Evolutionary conservation across 2,888 invertebrate species (phyloP), one percentile per base, ranked within the genome.

Genomic region (Xestobium rufovillosum): DNA sequence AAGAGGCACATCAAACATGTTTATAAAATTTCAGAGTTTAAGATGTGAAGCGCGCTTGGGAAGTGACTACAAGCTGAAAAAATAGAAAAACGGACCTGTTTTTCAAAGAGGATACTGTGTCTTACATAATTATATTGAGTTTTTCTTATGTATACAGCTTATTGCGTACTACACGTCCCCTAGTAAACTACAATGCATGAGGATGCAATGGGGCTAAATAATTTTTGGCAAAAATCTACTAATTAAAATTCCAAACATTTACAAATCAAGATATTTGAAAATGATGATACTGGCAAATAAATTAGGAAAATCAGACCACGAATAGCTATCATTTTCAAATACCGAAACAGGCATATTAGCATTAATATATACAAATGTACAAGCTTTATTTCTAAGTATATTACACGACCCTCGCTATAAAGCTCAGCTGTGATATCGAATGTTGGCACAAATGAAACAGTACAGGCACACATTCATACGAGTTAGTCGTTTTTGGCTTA

Each of bases 151-250:
- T 49, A 41, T 50, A 53, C 53, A 56, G 52, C 52, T 60, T 60
- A 60, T 60, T 60, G 60, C 60, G 55, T 59, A 54, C 59, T 60
- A 60, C 60, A 60, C 60, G 59, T 57, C 55, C 59, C 59, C 57
- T 54, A 50, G 38, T 41, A n/a, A n/a, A n/a, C n/a, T 55, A n/a
- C n/a, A n/a, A 52, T 50, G 50, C 51, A 51, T 52, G 41, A 48
- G 47, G 48, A 53, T 52, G 50, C 53, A 45, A 48, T 55, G 50
- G 54, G 45, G 47, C 11, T 27, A 11, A 27, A 49, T 49, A 51
- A 48, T 50, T 46, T 49, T 52, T 55, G 53, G 56, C 55, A 53
- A 57, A 41, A 57, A 55, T 53, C 53, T 53, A 56, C 47, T 49
- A 54, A 52, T 52, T n/a, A 52, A 59, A 54, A 51, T 50, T 52